Conservation (phyloP, 2,797 vertebrate species). For the Peromyscus nudipes region DNA sequence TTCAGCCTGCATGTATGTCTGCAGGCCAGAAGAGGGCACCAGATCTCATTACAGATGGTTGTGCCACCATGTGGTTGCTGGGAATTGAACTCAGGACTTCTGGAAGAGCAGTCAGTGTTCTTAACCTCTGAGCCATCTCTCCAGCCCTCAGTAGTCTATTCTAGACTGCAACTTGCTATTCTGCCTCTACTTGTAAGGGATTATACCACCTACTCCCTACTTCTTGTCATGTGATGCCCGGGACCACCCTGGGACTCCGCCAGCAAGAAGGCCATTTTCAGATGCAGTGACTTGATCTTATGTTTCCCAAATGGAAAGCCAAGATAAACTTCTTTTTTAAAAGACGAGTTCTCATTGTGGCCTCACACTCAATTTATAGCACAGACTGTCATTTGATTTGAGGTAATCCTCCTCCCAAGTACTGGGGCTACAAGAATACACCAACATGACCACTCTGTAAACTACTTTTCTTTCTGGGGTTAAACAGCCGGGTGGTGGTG, state of each 20-base stretch:
- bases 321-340: background rate
- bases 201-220: background rate
- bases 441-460: background rate
- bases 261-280: background rate
- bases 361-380: background rate
- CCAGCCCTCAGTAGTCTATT: background rate
- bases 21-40: too few species aligned
- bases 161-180: background rate
- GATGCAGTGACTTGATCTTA: background rate
- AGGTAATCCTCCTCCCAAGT: background rate
- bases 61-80: too few species aligned
- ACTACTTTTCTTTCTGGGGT: background rate
- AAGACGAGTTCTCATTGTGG: background rate
- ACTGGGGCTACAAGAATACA: background rate
- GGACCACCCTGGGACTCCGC: background rate
- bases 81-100: too few species aligned
- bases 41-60: too few species aligned
- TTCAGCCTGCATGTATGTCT: too few species aligned
- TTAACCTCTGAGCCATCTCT: too few species aligned
- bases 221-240: background rate
- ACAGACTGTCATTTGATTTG: background rate
- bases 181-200: background rate
- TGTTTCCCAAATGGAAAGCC: background rate
- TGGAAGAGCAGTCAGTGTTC: too few species aligned
- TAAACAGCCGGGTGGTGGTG: background rate